Percentiles rank a stretch among this genome's conserved stretches.
Conservation (phyloP, 2,113 vertebrate genomes). For the Bombycilla garrulus region DNA sequence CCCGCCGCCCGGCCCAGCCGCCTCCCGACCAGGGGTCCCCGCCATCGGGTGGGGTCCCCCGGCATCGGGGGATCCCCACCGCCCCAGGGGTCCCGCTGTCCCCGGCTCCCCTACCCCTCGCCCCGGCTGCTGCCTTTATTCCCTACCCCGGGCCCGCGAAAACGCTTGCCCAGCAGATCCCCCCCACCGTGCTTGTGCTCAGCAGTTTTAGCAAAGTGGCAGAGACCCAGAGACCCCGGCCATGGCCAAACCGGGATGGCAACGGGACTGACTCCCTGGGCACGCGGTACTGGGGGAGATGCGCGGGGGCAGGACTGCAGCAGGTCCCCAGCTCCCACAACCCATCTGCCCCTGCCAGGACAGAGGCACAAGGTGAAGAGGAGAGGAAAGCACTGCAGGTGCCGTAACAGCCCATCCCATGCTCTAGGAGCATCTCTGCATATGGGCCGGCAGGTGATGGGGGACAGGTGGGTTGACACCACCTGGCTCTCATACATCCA, state of each 20-base stretch:
- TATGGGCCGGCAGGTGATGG: accelerated
- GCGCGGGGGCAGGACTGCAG: accelerated
- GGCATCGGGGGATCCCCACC: background rate
- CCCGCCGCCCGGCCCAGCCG: background rate
- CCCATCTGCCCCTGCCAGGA: background rate
- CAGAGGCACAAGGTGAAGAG: background rate
- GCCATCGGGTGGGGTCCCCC: too few relatives aligned
- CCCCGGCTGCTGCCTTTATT: background rate
- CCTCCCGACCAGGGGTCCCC: background rate
- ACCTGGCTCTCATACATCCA: accelerated
- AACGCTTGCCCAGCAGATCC: background rate
- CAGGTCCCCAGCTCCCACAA: too few relatives aligned
- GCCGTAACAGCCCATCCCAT: accelerated
- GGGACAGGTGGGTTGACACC: accelerated
- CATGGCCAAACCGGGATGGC: accelerated
- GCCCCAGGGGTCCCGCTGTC: background rate
- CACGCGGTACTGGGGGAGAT: accelerated
- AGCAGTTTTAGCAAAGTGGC: background rate
- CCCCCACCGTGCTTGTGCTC: background rate
- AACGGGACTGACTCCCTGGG: accelerated
- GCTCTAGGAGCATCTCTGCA: background rate
- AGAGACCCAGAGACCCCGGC: background rate
- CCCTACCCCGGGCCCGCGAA: accelerated
- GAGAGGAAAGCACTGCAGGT: background rate
- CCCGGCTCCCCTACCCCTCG: background rate